A percentile compares a stretch with the other conserved stretches of the same genome.
These are phyloP conservation scores for Globodera rostochiensis DNA, from an alignment of 1,140 invertebrate species.

Conservation along the genomic window DNA sequence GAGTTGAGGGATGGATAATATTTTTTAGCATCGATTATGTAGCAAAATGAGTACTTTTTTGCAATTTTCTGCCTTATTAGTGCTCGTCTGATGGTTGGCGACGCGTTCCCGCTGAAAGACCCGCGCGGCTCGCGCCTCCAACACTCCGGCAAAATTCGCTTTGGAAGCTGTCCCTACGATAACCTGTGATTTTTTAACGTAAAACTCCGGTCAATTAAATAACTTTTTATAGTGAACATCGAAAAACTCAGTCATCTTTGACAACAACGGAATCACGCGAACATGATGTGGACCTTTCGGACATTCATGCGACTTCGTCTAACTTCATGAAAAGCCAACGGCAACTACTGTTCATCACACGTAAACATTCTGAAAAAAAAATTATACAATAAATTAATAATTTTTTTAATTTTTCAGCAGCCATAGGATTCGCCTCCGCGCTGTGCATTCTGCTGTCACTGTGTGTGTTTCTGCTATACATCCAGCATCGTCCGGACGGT, in stretches of 20 bases:
- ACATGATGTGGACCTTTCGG: constrained; percentile 28
- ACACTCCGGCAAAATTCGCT: constrained; percentile 44
- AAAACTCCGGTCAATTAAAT: neutral
- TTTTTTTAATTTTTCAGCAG: constrained; percentile 41
- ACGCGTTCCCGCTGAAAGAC: constrained; percentile 51
- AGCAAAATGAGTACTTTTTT: neutral
- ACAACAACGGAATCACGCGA: constrained; percentile 21
- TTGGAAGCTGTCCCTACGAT: constrained; percentile 55
- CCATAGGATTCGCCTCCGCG: constrained; percentile 45
- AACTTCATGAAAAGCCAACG: constrained; percentile 50
- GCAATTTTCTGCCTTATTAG: constrained; percentile 37
- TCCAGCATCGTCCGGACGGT: constrained; percentile 47
- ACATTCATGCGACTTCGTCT: constrained; percentile 49
- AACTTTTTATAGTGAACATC: constrained; percentile 31
- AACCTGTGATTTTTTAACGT: constrained; percentile 27
- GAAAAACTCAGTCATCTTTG: neutral
- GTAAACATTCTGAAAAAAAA: constrained; percentile 29
- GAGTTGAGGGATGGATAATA: neutral
- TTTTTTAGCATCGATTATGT: neutral
- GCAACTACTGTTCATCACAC: constrained; percentile 46
- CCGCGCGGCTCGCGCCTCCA: constrained; percentile 41
- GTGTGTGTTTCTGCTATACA: constrained; percentile 51
- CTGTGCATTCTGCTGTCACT: constrained; percentile 39
- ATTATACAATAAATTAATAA: neutral
- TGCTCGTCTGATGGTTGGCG: constrained; percentile 51